Evolutionary conservation across 2,888 invertebrate genomes (phyloP).

Genomic region (Priocnemis perturbator): DNA sequence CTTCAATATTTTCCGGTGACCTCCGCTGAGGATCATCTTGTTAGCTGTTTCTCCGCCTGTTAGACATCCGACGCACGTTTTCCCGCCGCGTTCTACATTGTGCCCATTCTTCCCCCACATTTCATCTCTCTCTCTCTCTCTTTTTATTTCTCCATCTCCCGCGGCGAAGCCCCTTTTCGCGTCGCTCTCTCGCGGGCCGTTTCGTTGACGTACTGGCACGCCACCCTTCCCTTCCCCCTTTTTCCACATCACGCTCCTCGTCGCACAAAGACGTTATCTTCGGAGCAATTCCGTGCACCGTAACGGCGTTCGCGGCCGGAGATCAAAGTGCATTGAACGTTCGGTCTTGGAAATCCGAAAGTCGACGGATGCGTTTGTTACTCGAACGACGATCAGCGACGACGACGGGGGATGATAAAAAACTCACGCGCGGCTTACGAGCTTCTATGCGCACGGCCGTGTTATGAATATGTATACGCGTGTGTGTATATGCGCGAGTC

Average conservation of each 20-base stretch:
- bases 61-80: no score
- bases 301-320: conserved; percentile 27
- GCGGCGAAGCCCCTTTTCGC: conserved; percentile 4
- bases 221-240: not conserved
- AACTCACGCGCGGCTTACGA: conserved; percentile 43
- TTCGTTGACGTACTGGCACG: not conserved
- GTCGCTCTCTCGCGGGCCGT: not conserved
- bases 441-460: conserved; percentile 2
- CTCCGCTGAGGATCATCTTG: no score
- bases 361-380: conserved; percentile 27
- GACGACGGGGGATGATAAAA: conserved; percentile 66
- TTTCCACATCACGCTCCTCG: conserved; percentile 5
- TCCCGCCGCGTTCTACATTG: not conserved
- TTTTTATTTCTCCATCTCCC: not conserved
- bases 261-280: conserved; percentile 36
- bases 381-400: no score
- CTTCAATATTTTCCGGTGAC: no score
- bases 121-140: not conserved
- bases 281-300: conserved; percentile 18
- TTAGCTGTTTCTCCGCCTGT: no score
- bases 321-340: conserved; percentile 66
- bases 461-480: no score
- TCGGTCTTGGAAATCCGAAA: conserved; percentile 56
- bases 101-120: no score
- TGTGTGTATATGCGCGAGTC: conserved; percentile 15